Evolutionary conservation across 2,888 invertebrate genomes (phyloP), one percentile per base, ranked within the genome.

Genomic region (Plagiodera versicolora): DNA sequence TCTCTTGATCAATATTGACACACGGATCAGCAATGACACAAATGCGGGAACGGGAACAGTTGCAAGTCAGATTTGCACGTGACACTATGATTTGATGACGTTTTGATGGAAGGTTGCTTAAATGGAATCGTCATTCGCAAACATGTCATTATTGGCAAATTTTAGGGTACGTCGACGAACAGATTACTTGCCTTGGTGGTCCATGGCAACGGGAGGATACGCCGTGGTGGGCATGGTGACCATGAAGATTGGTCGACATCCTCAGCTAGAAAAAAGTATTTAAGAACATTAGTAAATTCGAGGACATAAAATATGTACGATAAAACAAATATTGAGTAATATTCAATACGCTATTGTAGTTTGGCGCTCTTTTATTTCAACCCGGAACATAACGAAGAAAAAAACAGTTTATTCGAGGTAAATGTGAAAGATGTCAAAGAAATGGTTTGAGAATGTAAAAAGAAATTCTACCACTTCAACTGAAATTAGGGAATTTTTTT

Each of bases 181-280:
- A 54, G 53, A 61, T 55, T 63, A 60, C 72, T 70, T 78, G 78
- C 75, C 80, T 77, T 70, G 77, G 77, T 59, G 78, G 79, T 73
- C 79, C 78, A 60, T 80, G 80, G 63, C 80, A 80, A 45, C 80
- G 74, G 48, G 79, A 74, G 10, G 78, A 73, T 14, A 78, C 76
- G 1, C 75, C 78, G 55, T 80, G 79, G 62, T 79, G 79, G 5
- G 76, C 78, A 59, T 79, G 78, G 65, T 79, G 79, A 39, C 71
- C 77, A 71, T 86, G 86, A 11, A 84, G 78, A 56, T 82, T 82
- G 75, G 84, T 85, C 28, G 84, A 81, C 77, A 86, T 84, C 73
- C 86, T 82, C 64, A 87, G 82, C 77, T 85, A 80, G 73, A 85
- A 85, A 75, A 84, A 74, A 83, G 81, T 10, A 39, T 39, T 10